Base-by-base conservation (phyloP, 1,140 invertebrate species). In the Oscheius sp. region DNA sequence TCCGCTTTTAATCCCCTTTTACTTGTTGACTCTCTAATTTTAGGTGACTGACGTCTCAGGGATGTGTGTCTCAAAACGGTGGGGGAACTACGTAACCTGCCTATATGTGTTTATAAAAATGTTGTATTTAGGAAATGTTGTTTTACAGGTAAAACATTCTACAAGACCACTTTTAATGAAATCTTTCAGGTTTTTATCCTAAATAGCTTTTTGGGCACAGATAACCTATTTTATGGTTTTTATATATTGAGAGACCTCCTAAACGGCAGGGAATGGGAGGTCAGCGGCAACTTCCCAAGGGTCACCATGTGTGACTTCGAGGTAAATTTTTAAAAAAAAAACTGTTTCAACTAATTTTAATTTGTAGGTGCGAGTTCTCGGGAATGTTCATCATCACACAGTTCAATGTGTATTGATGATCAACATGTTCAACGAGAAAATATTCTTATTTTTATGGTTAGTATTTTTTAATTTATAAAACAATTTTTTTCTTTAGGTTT, bases 401-500 rank as follows among this genome's bases (percentile, higher is more conserved):
- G 86, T 80, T 15, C 80, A 81, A 80, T 81, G 87, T 77, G 86
- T 87, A 20, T 86, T 88, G 31, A 88, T 88, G 68, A 87, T 88
- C 52, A 88, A 88, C 75, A 82, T 88, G 45, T 88, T 88, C 80
- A 88, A 88, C 75, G 87, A 88, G 77, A 88, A 88, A 79, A 87
- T 88, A 26, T 88, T 88, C 77, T 85, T 88, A 65, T 87, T 88
- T 73, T 77, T 88, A 35, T 88, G 87, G 72, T 63, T 18, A 59
- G 10, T 13, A 13, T 59, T 23, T 23, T 59, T 15, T 13, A 59
- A 23, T 13, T 31, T 13, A 10, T 59, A 59, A 15, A 59, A 59
- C 29, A 59, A 59, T 15, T 13, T 59, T 23, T 0, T 59, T 18
- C 7, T 63, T 63, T 26, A 63, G 61, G 87, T 88, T 88, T 78